Evolutionary conservation across 2,888 invertebrate species (phyloP).

Genomic region (Lampropteryx suffumata): DNA sequence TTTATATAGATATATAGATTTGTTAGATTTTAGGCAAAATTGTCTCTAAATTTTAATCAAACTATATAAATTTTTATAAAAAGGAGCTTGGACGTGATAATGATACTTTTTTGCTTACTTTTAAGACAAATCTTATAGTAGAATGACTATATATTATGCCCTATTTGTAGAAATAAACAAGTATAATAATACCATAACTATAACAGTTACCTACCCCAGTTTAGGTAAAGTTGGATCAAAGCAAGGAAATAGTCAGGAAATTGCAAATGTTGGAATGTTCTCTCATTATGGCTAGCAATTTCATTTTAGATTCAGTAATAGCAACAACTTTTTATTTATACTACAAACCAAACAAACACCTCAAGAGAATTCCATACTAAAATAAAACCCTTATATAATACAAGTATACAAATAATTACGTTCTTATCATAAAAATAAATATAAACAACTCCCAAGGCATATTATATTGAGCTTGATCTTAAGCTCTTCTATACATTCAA

Average conservation of each 20-base stretch:
- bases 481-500: too few relatives aligned
- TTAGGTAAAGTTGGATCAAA: conserved; percentile 13
- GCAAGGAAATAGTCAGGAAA: conserved; percentile 29
- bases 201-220: conserved; percentile 10
- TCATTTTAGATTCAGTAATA: conserved; percentile 17
- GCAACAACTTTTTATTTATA: conserved; percentile 17
- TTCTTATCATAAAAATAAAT: neutral
- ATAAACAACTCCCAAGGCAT: neutral
- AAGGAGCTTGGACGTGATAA: too few relatives aligned
- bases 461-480: too few relatives aligned
- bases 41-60: too few relatives aligned
- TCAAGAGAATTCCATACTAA: neutral
- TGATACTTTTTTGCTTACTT: too few relatives aligned
- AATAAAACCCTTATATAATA: neutral
- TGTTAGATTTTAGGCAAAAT: too few relatives aligned
- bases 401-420: too few relatives aligned
- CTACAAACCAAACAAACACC: conserved; percentile 25
- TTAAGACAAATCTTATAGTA: too few relatives aligned
- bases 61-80: too few relatives aligned
- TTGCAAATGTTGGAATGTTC: conserved; percentile 26
- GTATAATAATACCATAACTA: conserved; percentile 4
- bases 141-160: too few relatives aligned
- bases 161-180: neutral
- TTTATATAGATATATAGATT: too few relatives aligned
- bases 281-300: conserved; percentile 22